Evolutionary conservation across 2,888 invertebrate genomes (phyloP), one percentile per base, ranked within the genome.

Genomic region (Strigamia maritima): DNA sequence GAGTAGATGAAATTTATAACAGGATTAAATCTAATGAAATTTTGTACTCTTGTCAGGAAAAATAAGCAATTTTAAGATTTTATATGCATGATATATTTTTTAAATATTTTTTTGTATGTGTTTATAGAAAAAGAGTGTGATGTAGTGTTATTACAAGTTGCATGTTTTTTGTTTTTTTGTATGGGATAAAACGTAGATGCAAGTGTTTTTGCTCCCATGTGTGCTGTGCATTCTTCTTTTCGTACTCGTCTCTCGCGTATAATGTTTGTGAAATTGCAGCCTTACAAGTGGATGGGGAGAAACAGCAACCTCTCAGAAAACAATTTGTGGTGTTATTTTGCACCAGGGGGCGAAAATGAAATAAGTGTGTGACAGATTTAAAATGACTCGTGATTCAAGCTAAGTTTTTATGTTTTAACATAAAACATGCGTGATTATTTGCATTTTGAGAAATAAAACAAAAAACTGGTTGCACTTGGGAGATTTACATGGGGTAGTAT

Each of bases 341-440:
- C 60, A 60, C 60, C 60, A 60, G 60, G 54, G 60, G 60, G 60
- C 60, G 40, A 60, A 60, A 60, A 60, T 60, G 60, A 60, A 60
- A 60, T 60, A 60, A 60, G 60, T 24, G 60, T 60, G 24, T 60
- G 60, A 60, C 60, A 60, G 60, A 60, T 60, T 60, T 60, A 60
- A 24, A 60, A 60, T 60, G 40, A 44, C 10, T 60, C n/a, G 60
- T 24, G 49, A 49, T n/a, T 60, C 60, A 16, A 44, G 40, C 40
- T 44, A 14, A 16, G 14, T 19, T 60, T 60, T 60, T 24, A 19
- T 60, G 60, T 60, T 60, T 60, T 19, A 19, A 19, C 60, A 60
- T 19, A 60, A 60, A 60, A 60, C 31, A 60, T 4, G 19, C 19
- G 60, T 19, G 19, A 24, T 60, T 24, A 22, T 60, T 60, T 60